These are phyloP conservation scores for Bombus pyrosoma DNA, from an alignment of 1,140 invertebrate genomes.

Conservation along the genomic window DNA sequence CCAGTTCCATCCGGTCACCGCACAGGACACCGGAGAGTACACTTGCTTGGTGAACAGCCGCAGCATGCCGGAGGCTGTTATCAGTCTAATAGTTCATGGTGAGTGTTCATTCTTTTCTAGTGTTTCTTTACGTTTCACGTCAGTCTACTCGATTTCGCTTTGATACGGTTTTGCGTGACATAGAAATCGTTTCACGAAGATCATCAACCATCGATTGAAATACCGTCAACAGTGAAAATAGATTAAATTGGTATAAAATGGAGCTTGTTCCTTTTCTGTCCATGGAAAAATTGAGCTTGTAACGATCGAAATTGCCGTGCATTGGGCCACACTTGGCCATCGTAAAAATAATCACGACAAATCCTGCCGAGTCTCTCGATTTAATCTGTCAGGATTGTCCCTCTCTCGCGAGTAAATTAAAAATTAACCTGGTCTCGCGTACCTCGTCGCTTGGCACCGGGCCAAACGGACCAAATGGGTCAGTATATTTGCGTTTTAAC, in stretches of 20 bases:
- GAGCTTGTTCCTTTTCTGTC: too few relatives aligned
- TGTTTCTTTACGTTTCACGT: background rate
- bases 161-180: background rate
- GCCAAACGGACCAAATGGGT: slow-evolving; percentile 28
- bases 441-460: slow-evolving; percentile 28
- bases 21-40: slow-evolving; percentile 86
- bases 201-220: background rate
- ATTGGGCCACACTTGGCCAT: background rate
- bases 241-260: background rate
- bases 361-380: slow-evolving; percentile 13
- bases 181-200: background rate
- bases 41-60: slow-evolving; percentile 87
- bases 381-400: slow-evolving; percentile 6
- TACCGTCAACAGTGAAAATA: accelerated
- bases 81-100: slow-evolving; percentile 87
- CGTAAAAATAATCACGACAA: slow-evolving; percentile 33
- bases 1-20: slow-evolving; percentile 85
- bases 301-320: slow-evolving; percentile 26
- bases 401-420: slow-evolving; percentile 50
- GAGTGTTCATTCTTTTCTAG: slow-evolving; percentile 40
- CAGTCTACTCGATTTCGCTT: background rate
- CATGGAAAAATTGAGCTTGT: too few relatives aligned
- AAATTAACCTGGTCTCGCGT: slow-evolving; percentile 39
- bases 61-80: slow-evolving; percentile 85
- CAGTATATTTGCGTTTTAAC: slow-evolving; percentile 47